Evolutionary conservation across 1,140 invertebrate species (phyloP).

Genomic region (Hirudo medicinalis): DNA sequence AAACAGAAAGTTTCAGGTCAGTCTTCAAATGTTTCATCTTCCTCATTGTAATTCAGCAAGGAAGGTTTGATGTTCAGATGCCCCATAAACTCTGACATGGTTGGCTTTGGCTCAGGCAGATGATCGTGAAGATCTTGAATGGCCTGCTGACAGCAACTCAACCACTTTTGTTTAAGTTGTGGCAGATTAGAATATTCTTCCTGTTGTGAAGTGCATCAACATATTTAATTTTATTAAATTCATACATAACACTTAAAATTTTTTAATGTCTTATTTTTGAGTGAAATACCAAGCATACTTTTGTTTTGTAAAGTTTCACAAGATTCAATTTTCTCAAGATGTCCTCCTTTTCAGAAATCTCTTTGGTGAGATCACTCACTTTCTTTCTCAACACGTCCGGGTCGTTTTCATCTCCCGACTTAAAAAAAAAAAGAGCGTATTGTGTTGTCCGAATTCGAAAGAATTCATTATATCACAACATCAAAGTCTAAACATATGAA

Average conservation of each 20-base stretch:
- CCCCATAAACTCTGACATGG: background rate
- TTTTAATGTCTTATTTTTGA: too few species aligned
- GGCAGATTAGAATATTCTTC: background rate
- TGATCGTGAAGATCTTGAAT: background rate
- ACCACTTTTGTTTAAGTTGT: constrained; percentile 1
- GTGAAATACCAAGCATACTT: background rate
- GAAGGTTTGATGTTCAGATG: background rate
- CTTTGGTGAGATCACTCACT: constrained; percentile 4
- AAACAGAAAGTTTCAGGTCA: too few species aligned
- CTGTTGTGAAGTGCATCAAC: background rate
- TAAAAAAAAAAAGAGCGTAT: too few species aligned
- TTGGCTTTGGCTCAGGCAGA: background rate
- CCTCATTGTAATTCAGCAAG: background rate
- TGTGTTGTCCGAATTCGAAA: too few species aligned
- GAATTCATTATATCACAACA: too few species aligned
- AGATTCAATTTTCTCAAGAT: constrained; percentile 10
- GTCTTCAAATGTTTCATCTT: constrained; percentile 6
- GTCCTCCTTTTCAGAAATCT: background rate
- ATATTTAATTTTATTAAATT: background rate
- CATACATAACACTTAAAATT: background rate
- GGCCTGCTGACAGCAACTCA: constrained; percentile 5
- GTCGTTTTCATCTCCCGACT: too few species aligned
- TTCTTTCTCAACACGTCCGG: background rate
- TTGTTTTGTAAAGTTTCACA: constrained; percentile 2
- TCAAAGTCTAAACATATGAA: too few species aligned